These are phyloP conservation scores for Anguilla rostrata DNA, from an alignment of 2,113 vertebrate species.

Conservation along the genomic window DNA sequence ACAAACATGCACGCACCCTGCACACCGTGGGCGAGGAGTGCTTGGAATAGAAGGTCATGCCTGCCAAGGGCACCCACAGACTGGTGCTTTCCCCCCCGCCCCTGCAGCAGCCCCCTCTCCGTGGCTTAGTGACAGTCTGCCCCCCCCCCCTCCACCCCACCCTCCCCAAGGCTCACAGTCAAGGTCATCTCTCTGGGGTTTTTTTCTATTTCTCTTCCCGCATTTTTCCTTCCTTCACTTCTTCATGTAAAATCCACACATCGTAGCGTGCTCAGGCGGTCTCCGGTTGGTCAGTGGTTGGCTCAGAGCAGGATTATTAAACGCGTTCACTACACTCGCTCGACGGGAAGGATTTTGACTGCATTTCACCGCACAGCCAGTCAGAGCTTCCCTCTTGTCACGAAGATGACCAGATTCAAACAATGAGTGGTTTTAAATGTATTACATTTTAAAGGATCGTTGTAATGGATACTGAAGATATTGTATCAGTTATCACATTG, in stretches of 20 bases:
- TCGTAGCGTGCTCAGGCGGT: not conserved
- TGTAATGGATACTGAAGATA: not conserved
- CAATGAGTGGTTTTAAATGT: not conserved
- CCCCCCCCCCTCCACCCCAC: not conserved
- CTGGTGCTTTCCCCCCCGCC: not conserved
- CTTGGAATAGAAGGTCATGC: slow-evolving; percentile 42
- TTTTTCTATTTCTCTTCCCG: not conserved
- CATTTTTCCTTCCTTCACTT: not conserved
- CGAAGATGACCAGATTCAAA: not conserved
- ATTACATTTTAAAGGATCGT: not conserved
- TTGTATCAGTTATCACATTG: not conserved
- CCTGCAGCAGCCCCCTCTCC: not conserved
- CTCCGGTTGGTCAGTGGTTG: not conserved
- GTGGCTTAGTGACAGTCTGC: not conserved
- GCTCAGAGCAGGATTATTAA: not conserved
- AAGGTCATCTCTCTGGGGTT: not conserved
- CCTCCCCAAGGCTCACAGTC: not conserved
- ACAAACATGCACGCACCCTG: slow-evolving; percentile 18
- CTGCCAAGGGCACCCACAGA: slow-evolving; percentile 14
- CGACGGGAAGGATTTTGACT: not conserved
- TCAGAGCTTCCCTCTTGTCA: not conserved
- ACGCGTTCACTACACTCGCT: not conserved
- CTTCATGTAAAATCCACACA: not conserved
- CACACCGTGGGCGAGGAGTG: slow-evolving; percentile 31
- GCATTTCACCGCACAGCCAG: not conserved